Base-by-base conservation (phyloP, 2,888 invertebrate genomes). In the Pseudanteris insignis region DNA sequence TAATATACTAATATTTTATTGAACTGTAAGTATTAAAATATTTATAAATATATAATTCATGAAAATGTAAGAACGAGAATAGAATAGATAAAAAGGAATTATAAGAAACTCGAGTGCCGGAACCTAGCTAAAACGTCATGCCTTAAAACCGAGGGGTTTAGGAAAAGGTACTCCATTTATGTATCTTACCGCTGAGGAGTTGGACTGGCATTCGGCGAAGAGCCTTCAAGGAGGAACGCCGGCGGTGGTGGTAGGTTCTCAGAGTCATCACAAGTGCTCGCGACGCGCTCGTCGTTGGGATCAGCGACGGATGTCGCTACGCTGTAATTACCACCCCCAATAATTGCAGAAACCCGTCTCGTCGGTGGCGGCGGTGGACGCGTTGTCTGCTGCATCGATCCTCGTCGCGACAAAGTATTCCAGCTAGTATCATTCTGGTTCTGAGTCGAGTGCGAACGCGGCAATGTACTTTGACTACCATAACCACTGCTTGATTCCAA, bases 311-410 rank as follows among this genome's bases (percentile, higher is more conserved):
- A 44, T 29, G 30, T 53, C 2, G 61, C 43, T 3, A 21, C 21
- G n/a, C 46, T 60, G 5, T 44, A 63, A 2, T 83, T 84, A 66
- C 83, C 84, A 50, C 85, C 87, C 59, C 82, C 82, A 11, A 85
- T 84, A 47, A 86, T 84, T 7, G 86, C 85, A 0, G 93, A 91
- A 0, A 92, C 92, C 28, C 93, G 84, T 40, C 94, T 83, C 32
- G 92, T 89, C 0, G 93, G 92, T 24, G 93, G 92, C 9, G 74
- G 75, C 61, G 92, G 90, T 25, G 92, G 93, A 78, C 65, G 91
- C 87, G 68, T 84, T 82, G 65, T 83, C 79, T 41, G 85, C 65
- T 74, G 87, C 81, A 72, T 85, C 77, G 81, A 89, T 78, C 72
- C 87, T 76, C 74, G 85, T 74, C 88, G 86, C 75, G 78, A 83